phyloP scores from a whole-genome alignment of 2,113 vertebrate genomes.

The Gymnogyps californianus region DNA sequence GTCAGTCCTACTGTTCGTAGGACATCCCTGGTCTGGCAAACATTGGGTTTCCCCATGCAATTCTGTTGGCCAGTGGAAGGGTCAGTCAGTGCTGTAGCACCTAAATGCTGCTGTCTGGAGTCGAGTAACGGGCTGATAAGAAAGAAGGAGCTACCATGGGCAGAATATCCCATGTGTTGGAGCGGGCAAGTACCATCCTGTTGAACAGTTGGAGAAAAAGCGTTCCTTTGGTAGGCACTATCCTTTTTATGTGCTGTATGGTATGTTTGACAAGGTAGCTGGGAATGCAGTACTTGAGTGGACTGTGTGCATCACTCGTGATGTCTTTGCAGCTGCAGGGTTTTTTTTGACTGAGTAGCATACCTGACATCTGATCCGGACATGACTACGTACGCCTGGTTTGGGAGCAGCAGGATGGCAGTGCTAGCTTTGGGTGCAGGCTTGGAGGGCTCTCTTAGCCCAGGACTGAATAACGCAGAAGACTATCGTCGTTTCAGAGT shows the following conservation, averaged over 20 bases:
- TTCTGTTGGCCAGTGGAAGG: neutral
- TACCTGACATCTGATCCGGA: neutral
- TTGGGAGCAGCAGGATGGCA: neutral
- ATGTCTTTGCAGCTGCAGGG: neutral
- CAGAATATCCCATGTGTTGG: neutral
- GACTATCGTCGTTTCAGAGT: too few species aligned
- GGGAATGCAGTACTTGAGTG: neutral
- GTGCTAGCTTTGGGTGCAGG: neutral
- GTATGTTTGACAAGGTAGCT: neutral
- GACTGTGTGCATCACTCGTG: neutral
- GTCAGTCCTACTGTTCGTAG: neutral
- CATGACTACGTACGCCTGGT: neutral
- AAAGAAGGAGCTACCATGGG: neutral
- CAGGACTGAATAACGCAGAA: too few species aligned
- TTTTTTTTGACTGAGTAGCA: neutral
- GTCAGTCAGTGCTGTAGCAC: too few species aligned
- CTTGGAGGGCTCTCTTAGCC: neutral
- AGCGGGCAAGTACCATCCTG: neutral
- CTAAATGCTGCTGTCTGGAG: neutral
- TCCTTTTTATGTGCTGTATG: neutral
- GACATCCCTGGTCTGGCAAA: accelerated
- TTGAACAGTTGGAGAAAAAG: neutral
- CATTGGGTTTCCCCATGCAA: neutral
- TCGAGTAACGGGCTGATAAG: neutral
- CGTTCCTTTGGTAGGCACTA: neutral